phyloP scores from a whole-genome alignment of 2,888 invertebrate species.

The Calameuta pallipes region DNA sequence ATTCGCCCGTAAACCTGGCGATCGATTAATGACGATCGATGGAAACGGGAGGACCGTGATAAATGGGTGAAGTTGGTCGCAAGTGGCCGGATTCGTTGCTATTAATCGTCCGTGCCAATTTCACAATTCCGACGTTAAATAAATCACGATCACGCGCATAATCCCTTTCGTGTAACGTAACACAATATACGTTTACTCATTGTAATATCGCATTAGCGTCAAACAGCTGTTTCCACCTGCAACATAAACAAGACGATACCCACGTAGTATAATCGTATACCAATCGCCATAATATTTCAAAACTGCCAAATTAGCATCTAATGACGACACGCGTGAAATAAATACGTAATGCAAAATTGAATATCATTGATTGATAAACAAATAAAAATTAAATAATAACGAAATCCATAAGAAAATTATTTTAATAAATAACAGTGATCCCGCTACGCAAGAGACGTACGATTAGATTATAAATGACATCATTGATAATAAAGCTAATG shows the following conservation, averaged over 20 bases:
- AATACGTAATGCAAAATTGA: neutral
- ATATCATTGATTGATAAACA: neutral
- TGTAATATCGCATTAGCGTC: conserved; percentile 1
- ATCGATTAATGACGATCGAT: neutral
- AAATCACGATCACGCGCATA: conserved; percentile 5
- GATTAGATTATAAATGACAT: neutral
- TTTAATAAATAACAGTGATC: neutral
- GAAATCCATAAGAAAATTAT: neutral
- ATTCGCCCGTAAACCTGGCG: neutral
- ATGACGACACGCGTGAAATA: neutral
- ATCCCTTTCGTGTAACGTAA: neutral
- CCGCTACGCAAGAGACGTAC: neutral
- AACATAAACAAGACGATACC: conserved; percentile 6
- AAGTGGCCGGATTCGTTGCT: neutral
- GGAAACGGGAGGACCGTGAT: neutral
- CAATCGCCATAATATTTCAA: neutral
- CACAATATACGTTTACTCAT: neutral
- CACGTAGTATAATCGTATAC: neutral
- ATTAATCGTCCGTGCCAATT: conserved; percentile 2
- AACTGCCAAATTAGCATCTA: neutral
- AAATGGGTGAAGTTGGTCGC: neutral
- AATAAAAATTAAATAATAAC: neutral
- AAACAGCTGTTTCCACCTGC: conserved; percentile 1
- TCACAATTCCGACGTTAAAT: conserved; percentile 10
- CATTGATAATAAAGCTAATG: neutral